Evolutionary conservation across 2,797 vertebrate species (phyloP).

Genomic region (Protonibea diacanthus): DNA sequence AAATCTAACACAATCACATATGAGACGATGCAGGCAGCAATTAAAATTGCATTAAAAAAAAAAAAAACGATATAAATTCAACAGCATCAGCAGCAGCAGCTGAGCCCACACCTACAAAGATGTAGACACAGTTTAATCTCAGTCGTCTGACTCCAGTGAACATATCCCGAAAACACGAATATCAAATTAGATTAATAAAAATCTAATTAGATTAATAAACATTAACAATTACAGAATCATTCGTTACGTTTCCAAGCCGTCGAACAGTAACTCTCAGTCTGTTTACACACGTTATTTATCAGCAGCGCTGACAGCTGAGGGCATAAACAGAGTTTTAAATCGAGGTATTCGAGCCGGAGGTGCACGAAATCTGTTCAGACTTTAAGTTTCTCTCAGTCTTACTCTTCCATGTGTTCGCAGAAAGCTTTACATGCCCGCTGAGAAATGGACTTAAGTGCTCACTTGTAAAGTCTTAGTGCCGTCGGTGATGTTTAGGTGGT

Average conservation of each 20-base stretch:
- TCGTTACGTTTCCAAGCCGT: not conserved
- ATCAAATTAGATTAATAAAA: constrained; percentile 1
- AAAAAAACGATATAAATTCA: not conserved
- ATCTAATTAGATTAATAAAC: not conserved
- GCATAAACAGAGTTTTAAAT: constrained; percentile 49
- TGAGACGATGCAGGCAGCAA: not conserved
- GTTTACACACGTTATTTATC: constrained; percentile 1
- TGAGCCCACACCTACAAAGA: not conserved
- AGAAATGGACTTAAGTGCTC: constrained; percentile 49
- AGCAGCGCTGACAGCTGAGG: constrained; percentile 40
- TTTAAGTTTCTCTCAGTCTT: constrained; percentile 2
- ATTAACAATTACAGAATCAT: not conserved
- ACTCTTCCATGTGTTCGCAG: not conserved
- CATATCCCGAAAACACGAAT: not conserved
- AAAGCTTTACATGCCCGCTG: constrained; percentile 34
- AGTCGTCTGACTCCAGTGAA: not conserved
- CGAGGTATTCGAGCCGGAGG: constrained; percentile 23
- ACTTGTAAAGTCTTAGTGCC: constrained; percentile 55
- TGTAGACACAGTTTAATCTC: not conserved
- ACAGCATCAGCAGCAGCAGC: not conserved
- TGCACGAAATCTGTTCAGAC: constrained; percentile 11
- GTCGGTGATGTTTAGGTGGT: constrained; percentile 51
- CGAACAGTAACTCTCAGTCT: constrained; percentile 11
- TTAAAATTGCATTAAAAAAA: not conserved
- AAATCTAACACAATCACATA: not conserved